Conservation (phyloP, 2,797 vertebrate species). For the Acipenser transmontanus region DNA sequence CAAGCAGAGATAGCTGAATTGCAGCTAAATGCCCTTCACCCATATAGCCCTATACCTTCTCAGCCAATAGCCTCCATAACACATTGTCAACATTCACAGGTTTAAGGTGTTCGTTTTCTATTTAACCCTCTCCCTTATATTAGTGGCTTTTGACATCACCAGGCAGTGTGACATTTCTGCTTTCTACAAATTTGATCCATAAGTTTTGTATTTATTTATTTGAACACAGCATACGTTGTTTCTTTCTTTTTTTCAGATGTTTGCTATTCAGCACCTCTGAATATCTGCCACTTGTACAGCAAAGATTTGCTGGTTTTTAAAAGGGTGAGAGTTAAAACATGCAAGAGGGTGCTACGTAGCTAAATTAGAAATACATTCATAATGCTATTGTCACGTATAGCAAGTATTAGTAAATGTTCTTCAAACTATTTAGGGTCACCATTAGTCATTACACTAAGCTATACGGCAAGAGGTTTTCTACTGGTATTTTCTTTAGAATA, state of each 20-base stretch:
- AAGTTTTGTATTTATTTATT: too few relatives aligned
- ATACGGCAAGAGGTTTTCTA: slow-evolving; percentile 7
- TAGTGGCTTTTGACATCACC: slow-evolving; percentile 1
- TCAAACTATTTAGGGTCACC: not conserved
- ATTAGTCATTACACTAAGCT: not conserved
- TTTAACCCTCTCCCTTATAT: slow-evolving; percentile 28
- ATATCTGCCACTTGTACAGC: too few relatives aligned
- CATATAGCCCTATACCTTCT: slow-evolving; percentile 20
- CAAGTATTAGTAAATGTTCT: not conserved
- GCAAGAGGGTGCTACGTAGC: not conserved
- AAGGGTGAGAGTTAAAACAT: too few relatives aligned
- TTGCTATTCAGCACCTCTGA: too few relatives aligned
- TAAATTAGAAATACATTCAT: slow-evolving; percentile 9
- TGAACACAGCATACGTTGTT: too few relatives aligned
- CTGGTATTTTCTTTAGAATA: slow-evolving; percentile 8
- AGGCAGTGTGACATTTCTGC: not conserved
- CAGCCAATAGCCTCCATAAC: slow-evolving; percentile 27
- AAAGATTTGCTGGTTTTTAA: too few relatives aligned
- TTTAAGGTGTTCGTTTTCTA: slow-evolving; percentile 4
- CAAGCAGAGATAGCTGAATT: not conserved
- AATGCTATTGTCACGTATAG: not conserved
- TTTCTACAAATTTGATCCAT: too few relatives aligned
- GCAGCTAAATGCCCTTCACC: slow-evolving; percentile 6
- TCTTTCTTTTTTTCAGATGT: too few relatives aligned
- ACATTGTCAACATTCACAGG: slow-evolving; percentile 18